Evolutionary conservation across 2,888 invertebrate species (phyloP).

Genomic region (Syrphus vitripennis): DNA sequence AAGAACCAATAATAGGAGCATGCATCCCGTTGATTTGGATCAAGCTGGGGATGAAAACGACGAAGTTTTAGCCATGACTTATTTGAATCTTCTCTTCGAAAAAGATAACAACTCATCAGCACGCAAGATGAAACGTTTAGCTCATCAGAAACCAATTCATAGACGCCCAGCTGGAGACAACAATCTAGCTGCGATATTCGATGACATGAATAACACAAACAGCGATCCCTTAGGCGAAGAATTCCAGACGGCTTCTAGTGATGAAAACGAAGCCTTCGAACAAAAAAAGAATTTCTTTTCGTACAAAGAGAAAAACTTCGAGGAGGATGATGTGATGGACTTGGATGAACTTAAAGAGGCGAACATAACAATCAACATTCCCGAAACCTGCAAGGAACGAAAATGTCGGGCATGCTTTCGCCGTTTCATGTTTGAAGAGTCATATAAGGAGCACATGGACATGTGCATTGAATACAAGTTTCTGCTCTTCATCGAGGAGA

Average conservation of each 20-base stretch:
- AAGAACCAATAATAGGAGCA: constrained; percentile 50
- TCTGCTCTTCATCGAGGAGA: constrained; percentile 76
- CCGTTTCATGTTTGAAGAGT: constrained; percentile 80
- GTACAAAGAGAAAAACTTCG: constrained; percentile 79
- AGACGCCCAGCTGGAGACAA: constrained; percentile 39
- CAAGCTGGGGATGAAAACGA: constrained; percentile 60
- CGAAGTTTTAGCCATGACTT: constrained; percentile 74
- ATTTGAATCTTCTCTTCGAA: constrained; percentile 76
- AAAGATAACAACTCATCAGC: constrained; percentile 73
- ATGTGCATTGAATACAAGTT: constrained; percentile 80
- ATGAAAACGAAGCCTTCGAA: constrained; percentile 76
- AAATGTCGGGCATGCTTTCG: constrained; percentile 79
- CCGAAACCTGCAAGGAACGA: constrained; percentile 79
- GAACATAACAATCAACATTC: constrained; percentile 79
- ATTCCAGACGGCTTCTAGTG: constrained; percentile 77
- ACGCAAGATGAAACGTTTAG: constrained; percentile 29
- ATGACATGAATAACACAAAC: constrained; percentile 42
- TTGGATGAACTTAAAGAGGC: constrained; percentile 77
- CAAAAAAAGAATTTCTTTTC: constrained; percentile 77
- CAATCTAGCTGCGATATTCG: constrained; percentile 50
- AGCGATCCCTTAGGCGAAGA: constrained; percentile 74
- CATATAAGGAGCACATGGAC: constrained; percentile 78
- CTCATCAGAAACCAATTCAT: constrained; percentile 24
- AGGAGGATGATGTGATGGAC: constrained; percentile 80
- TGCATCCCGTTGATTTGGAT: constrained; percentile 46